Percentiles rank a stretch among this genome's conserved stretches.
Evolutionary conservation across 2,888 invertebrate genomes (phyloP).

Genomic region (Megalurothrips usitatus): DNA sequence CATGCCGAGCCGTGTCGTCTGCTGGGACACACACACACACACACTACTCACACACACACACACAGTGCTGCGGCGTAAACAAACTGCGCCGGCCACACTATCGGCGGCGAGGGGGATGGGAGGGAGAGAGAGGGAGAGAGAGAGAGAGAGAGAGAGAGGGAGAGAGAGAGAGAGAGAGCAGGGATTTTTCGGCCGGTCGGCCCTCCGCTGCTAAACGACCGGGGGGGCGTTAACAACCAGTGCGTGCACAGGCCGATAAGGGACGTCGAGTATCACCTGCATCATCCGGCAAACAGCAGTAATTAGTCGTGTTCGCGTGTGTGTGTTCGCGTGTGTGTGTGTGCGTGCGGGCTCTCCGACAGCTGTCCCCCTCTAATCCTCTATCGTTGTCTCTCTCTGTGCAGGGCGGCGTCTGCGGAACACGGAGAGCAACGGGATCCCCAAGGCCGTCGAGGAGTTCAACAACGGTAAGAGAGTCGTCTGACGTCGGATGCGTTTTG

Average conservation of each 20-base stretch:
- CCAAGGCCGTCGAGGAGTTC: slow-evolving; percentile 30
- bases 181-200: neutral
- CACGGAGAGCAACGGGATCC: slow-evolving; percentile 30
- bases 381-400: neutral
- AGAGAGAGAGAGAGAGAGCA: neutral
- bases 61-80: too few relatives aligned
- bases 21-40: too few relatives aligned
- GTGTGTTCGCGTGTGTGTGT: too few relatives aligned
- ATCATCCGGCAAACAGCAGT: too few relatives aligned
- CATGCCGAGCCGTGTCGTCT: neutral
- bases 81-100: neutral
- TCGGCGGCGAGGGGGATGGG: too few relatives aligned
- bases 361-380: too few relatives aligned
- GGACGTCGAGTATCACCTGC: too few relatives aligned
- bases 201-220: neutral
- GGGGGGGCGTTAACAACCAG: neutral
- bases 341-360: too few relatives aligned
- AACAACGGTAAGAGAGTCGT: slow-evolving; percentile 20
- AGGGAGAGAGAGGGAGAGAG: neutral
- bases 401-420: slow-evolving; percentile 29
- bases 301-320: too few relatives aligned
- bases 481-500: too few relatives aligned
- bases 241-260: too few relatives aligned
- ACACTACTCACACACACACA: too few relatives aligned
- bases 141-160: neutral